phyloP scores from a whole-genome alignment of 23 tunicate species.

The Oikopleura vanhoeffeni region DNA sequence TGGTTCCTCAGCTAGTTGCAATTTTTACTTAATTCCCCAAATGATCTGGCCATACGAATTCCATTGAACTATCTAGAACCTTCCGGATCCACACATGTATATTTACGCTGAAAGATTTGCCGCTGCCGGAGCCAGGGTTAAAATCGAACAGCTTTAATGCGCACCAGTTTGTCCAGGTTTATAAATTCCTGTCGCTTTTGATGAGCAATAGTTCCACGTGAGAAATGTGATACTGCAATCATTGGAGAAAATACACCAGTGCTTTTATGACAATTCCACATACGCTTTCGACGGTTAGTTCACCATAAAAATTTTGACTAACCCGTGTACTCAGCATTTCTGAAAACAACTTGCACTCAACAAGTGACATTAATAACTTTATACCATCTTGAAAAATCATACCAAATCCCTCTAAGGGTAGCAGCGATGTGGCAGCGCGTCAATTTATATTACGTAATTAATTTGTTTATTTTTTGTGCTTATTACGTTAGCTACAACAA shows the following conservation, averaged over 20 bases:
- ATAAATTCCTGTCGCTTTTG: background rate
- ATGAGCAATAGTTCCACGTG: background rate
- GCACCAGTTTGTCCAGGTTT: background rate
- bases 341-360: too few species aligned
- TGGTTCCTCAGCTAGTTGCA: constrained; percentile 77
- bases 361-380: too few species aligned
- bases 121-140: background rate
- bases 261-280: background rate
- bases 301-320: too few species aligned
- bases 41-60: background rate
- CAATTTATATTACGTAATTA: too few species aligned
- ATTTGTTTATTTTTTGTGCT: too few species aligned
- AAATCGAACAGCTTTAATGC: background rate
- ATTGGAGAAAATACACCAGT: background rate
- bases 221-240: background rate
- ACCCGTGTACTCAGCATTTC: too few species aligned
- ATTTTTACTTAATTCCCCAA: background rate
- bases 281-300: too few species aligned
- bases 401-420: too few species aligned
- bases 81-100: background rate
- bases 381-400: too few species aligned
- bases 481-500: too few species aligned
- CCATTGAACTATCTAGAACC: background rate
- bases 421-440: too few species aligned
- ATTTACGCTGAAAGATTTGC: background rate